Conservation (phyloP, 2,113 vertebrate species). For the Plestiodon gilberti region DNA sequence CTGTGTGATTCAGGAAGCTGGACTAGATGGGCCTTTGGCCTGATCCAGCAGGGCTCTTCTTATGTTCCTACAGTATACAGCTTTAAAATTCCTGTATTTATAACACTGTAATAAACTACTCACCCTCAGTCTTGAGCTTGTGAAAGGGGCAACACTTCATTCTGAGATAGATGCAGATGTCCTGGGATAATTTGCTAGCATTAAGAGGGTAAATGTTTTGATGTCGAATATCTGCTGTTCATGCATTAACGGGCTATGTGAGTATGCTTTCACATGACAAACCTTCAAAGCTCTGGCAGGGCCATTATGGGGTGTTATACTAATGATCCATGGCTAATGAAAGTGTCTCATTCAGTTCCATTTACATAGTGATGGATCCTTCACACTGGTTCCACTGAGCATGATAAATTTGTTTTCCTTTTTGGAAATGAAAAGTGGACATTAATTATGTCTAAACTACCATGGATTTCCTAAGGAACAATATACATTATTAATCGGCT, state of each 20-base stretch:
- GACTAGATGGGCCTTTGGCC: too few relatives aligned
- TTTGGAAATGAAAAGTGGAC: constrained; percentile 46
- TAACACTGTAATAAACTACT: constrained; percentile 41
- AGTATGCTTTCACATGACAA: constrained; percentile 34
- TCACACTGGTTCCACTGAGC: constrained; percentile 45
- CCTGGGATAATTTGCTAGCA: constrained; percentile 44
- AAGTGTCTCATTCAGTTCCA: constrained; percentile 43
- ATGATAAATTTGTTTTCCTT: constrained; percentile 50
- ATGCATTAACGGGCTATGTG: constrained; percentile 37
- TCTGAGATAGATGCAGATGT: constrained; percentile 16
- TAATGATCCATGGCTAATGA: constrained; percentile 59
- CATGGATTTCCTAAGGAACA: constrained; percentile 36
- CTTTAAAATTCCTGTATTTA: background rate
- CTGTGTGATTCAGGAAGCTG: too few relatives aligned
- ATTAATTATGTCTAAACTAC: constrained; percentile 45
- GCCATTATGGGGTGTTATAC: constrained; percentile 52
- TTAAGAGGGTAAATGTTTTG: constrained; percentile 44
- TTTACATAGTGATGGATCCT: constrained; percentile 54
- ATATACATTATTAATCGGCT: constrained; percentile 33
- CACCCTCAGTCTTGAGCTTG: background rate
- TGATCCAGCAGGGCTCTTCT: too few relatives aligned
- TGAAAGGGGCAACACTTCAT: constrained; percentile 21
- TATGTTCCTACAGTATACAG: too few relatives aligned
- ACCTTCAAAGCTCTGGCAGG: constrained; percentile 45
- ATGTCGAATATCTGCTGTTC: constrained; percentile 32